phyloP scores from a whole-genome alignment of 1,140 invertebrate species.

The Globodera rostochiensis region DNA sequence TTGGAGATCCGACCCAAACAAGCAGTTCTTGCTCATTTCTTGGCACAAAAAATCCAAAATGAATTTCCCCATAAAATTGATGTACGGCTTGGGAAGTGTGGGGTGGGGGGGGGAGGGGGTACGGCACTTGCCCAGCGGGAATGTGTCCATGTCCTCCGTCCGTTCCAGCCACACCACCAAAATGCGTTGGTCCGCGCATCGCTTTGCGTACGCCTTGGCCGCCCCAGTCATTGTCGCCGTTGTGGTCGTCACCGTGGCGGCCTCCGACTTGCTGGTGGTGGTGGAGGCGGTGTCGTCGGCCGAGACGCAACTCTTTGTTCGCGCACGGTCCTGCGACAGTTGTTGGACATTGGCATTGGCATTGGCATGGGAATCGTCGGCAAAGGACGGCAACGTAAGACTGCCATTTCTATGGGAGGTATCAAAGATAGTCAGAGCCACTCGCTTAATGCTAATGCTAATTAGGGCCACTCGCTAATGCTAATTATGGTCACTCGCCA shows the following conservation, averaged over 20 bases:
- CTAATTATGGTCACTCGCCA: too few relatives aligned
- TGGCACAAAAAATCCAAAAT: too few relatives aligned
- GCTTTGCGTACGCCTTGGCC: constrained; percentile 28
- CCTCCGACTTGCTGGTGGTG: constrained; percentile 20
- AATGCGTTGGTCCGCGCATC: constrained; percentile 42
- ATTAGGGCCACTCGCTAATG: too few relatives aligned
- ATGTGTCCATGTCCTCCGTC: constrained; percentile 46
- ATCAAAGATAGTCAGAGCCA: too few relatives aligned
- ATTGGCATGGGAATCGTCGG: not conserved
- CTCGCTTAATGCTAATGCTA: too few relatives aligned
- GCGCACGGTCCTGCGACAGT: not conserved
- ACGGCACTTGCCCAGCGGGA: constrained; percentile 39
- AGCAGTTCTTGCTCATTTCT: too few relatives aligned
- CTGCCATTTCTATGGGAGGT: not conserved
- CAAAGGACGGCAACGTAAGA: not conserved
- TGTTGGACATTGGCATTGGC: constrained; percentile 1
- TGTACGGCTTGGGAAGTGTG: not conserved
- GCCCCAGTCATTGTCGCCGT: not conserved
- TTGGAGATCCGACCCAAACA: too few relatives aligned
- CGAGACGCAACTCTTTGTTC: constrained; percentile 22
- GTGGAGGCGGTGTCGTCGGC: not conserved
- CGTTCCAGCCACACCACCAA: constrained; percentile 54
- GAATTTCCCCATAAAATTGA: not conserved
- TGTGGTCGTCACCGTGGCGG: constrained; percentile 12
- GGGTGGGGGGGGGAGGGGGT: not conserved